Conservation (phyloP, 1,140 invertebrate genomes). For the Heliconius nattereri region DNA sequence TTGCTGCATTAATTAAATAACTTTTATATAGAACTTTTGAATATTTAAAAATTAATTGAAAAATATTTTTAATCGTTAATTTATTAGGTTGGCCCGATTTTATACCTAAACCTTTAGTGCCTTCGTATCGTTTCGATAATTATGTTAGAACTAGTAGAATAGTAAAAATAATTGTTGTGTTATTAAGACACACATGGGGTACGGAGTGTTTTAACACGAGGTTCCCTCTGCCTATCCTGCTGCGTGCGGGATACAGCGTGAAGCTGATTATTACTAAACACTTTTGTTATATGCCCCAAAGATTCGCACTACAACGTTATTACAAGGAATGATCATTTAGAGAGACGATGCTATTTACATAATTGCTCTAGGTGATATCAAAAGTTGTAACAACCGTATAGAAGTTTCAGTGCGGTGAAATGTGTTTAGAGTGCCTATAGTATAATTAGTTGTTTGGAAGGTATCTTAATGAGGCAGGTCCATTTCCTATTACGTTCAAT, state of each 20-base stretch:
- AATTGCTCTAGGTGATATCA: slow-evolving; percentile 3
- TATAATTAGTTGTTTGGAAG: not conserved
- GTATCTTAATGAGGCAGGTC: too few relatives aligned
- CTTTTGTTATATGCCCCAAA: not conserved
- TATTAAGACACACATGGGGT: too few relatives aligned
- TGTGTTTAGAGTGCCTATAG: not conserved
- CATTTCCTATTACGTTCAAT: too few relatives aligned
- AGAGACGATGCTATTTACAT: not conserved
- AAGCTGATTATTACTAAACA: too few relatives aligned
- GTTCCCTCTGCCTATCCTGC: too few relatives aligned
- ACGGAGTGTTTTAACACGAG: too few relatives aligned
- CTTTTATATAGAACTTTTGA: not conserved
- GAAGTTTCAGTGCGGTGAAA: not conserved
- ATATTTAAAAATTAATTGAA: not conserved
- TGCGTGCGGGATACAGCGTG: too few relatives aligned
- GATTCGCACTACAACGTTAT: not conserved
- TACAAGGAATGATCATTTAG: not conserved
- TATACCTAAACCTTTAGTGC: too few relatives aligned
- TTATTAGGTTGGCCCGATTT: too few relatives aligned
- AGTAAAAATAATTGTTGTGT: too few relatives aligned
- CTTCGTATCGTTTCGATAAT: too few relatives aligned
- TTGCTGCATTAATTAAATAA: not conserved
- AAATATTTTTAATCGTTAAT: not conserved
- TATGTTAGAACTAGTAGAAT: too few relatives aligned
- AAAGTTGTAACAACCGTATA: slow-evolving; percentile 6